phyloP scores from a whole-genome alignment of 2,888 invertebrate species.

The Pseudococcus jackbeardsleyi region DNA sequence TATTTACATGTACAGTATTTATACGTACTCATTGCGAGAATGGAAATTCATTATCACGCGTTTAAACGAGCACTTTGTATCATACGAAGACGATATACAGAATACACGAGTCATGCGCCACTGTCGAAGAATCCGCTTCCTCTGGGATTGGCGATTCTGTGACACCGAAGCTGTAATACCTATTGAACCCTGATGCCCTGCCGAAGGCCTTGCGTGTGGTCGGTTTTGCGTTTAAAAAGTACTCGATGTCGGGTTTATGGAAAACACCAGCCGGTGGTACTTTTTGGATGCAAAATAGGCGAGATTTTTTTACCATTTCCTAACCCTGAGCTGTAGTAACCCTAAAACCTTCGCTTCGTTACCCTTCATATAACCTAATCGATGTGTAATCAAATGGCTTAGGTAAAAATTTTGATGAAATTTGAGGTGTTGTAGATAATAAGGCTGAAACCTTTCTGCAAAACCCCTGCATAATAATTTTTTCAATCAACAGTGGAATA shows the following conservation, averaged over 20 bases:
- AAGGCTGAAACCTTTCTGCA: conserved; percentile 46
- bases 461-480: conserved; percentile 34
- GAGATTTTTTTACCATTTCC: background rate
- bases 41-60: conserved; percentile 14
- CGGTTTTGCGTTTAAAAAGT: conserved; percentile 45
- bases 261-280: background rate
- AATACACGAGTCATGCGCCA: conserved; percentile 48
- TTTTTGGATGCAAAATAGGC: conserved; percentile 48
- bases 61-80: conserved; percentile 5
- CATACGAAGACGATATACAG: background rate
- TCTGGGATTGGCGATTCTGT: conserved; percentile 5
- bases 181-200: conserved; percentile 6
- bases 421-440: conserved; percentile 47
- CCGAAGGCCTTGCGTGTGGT: conserved; percentile 22
- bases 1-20: background rate
- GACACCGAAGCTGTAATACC: conserved; percentile 4
- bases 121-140: conserved; percentile 31
- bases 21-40: background rate
- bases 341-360: conserved; percentile 50
- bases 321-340: conserved; percentile 51
- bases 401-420: conserved; percentile 2
- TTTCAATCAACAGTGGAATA: conserved; percentile 15
- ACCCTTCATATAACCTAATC: conserved; percentile 21
- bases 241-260: background rate
- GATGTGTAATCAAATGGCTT: conserved; percentile 21